phyloP scores from a whole-genome alignment of 2,797 vertebrate species.

The Crotalus adamanteus region DNA sequence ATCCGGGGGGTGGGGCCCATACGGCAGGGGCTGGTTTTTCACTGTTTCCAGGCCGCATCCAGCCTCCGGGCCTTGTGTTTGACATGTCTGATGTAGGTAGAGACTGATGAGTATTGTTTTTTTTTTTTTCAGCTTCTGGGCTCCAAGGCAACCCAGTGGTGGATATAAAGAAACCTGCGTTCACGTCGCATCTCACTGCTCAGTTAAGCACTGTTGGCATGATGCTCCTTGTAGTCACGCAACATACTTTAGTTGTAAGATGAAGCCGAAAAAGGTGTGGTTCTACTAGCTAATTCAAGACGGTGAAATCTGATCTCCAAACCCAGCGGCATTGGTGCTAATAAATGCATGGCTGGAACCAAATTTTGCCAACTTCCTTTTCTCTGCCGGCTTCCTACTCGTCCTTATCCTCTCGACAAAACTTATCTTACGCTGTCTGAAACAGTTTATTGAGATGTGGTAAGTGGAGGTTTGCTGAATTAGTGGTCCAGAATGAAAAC shows the following conservation, averaged over 20 bases:
- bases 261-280: rapidly evolving
- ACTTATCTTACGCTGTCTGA: not conserved
- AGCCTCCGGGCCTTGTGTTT: too few relatives aligned
- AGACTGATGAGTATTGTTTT: not conserved
- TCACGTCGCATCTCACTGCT: rapidly evolving
- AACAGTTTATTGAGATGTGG: not conserved
- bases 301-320: not conserved
- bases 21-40: too few relatives aligned
- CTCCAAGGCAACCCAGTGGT: rapidly evolving
- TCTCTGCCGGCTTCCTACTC: not conserved
- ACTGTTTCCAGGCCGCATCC: too few relatives aligned
- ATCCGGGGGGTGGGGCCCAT: too few relatives aligned
- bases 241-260: not conserved
- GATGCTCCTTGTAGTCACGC: rapidly evolving
- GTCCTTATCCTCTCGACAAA: not conserved
- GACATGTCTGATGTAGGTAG: too few relatives aligned
- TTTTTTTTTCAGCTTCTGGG: not conserved
- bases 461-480: too few relatives aligned
- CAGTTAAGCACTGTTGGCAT: rapidly evolving
- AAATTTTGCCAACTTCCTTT: not conserved
- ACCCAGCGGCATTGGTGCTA: not conserved
- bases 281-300: not conserved
- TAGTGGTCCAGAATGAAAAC: too few relatives aligned
- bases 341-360: not conserved
- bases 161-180: rapidly evolving